Evolutionary conservation across 1,140 invertebrate species (phyloP).

Genomic region (Drosophila yakuba): DNA sequence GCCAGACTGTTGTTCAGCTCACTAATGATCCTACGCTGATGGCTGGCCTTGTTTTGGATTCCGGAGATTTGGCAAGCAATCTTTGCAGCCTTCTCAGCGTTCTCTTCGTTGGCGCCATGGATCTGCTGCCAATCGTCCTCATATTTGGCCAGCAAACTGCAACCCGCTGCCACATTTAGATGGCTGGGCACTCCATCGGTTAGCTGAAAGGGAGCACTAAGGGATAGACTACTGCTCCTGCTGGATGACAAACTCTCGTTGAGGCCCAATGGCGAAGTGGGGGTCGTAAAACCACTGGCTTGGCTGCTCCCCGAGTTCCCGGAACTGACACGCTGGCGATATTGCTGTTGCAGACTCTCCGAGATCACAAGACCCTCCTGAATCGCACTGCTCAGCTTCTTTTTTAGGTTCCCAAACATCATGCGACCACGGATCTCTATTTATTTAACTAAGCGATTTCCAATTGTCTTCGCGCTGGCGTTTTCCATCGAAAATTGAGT

Average conservation of each 20-base stretch:
- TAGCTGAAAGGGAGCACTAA: conserved; percentile 38
- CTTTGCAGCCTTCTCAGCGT: conserved; percentile 87
- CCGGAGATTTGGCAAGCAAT: conserved; percentile 86
- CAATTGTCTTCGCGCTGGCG: conserved; percentile 28
- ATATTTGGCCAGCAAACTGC: conserved; percentile 74
- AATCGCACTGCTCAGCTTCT: conserved; percentile 74
- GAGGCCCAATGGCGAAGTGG: conserved; percentile 27
- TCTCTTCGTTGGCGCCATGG: conserved; percentile 87
- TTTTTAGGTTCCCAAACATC: conserved; percentile 77
- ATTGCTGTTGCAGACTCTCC: conserved; percentile 77
- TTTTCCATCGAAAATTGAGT: conserved; percentile 24
- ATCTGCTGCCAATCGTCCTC: conserved; percentile 87
- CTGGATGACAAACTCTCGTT: conserved; percentile 58
- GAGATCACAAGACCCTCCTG: conserved; percentile 76
- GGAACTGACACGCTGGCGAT: conserved; percentile 68
- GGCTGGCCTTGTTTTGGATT: conserved; percentile 86
- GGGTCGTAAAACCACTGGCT: conserved; percentile 25
- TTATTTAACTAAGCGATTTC: conserved; percentile 9
- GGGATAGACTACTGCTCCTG: conserved; percentile 45
- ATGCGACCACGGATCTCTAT: conserved; percentile 9
- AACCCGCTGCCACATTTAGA: conserved; percentile 73
- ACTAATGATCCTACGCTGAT: conserved; percentile 86
- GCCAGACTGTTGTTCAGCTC: conserved; percentile 86
- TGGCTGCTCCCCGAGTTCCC: conserved; percentile 38
- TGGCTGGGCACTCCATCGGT: conserved; percentile 60